Percentiles rank a stretch among this genome's conserved stretches.
phyloP scores from a whole-genome alignment of 1,140 invertebrate species.

The Helicorthomorpha holstii region DNA sequence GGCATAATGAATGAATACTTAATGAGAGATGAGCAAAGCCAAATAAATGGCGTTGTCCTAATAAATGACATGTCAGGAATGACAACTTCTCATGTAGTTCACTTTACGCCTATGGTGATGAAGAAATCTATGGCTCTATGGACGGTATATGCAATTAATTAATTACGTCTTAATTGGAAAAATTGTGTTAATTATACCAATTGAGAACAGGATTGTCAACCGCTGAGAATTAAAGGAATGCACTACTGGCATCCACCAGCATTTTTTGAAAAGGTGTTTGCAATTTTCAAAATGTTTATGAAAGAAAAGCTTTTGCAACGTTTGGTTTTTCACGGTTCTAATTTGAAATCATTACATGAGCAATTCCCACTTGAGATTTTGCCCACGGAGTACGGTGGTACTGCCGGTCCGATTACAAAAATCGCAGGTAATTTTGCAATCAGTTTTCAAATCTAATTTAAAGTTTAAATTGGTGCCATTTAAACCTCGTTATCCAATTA shows the following conservation, averaged over 20 bases:
- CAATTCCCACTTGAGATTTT: not conserved
- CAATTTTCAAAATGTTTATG: constrained; percentile 51
- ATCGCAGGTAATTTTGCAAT: too few species aligned
- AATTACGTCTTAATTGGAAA: too few species aligned
- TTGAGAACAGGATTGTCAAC: constrained; percentile 19
- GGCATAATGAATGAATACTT: not conserved
- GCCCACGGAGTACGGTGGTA: not conserved
- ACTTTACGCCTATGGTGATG: not conserved
- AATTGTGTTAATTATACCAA: too few species aligned
- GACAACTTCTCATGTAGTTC: not conserved
- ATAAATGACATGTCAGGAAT: not conserved
- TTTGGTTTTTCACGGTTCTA: constrained; percentile 16
- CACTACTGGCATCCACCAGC: constrained; percentile 51
- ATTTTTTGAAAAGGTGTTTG: constrained; percentile 47
- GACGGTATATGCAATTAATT: not conserved
- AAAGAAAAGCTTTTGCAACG: constrained; percentile 41
- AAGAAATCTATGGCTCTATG: not conserved
- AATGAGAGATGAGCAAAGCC: not conserved
- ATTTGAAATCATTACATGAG: not conserved
- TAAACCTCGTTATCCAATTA: too few species aligned
- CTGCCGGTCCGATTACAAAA: too few species aligned
- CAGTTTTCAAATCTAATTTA: too few species aligned
- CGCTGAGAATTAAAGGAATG: constrained; percentile 49
- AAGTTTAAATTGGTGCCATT: too few species aligned
- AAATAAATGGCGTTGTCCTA: not conserved